Evolutionary conservation across 2,888 invertebrate species (phyloP).

Genomic region (Branchellion lobata): DNA sequence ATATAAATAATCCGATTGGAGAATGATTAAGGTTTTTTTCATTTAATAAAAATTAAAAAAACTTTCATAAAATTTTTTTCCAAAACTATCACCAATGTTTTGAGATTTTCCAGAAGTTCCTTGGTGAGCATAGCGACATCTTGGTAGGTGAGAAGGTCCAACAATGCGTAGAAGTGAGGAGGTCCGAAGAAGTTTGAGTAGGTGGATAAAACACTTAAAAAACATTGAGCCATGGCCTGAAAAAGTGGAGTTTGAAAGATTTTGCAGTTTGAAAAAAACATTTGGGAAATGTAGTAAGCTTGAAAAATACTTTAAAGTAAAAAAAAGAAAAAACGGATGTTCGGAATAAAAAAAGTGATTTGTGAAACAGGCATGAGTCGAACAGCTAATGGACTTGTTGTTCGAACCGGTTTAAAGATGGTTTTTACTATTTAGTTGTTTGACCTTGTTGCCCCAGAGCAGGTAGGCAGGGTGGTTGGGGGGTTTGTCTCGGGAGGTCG

Average conservation of each 20-base stretch:
- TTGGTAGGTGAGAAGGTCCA: constrained; percentile 88
- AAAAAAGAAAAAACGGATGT: constrained; percentile 8
- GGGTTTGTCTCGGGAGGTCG: constrained; percentile 82
- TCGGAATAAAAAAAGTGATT: not conserved
- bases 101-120: constrained; percentile 87
- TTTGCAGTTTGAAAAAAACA: not conserved
- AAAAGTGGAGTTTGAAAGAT: not conserved
- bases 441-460: constrained; percentile 83
- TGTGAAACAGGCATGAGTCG: not conserved
- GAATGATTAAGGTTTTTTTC: not conserved
- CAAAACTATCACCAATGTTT: constrained; percentile 67
- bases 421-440: no score
- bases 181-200: constrained; percentile 88
- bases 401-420: no score
- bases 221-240: constrained; percentile 47
- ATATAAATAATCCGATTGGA: not conserved
- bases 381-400: no score
- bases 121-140: constrained; percentile 94
- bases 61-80: not conserved
- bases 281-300: not conserved
- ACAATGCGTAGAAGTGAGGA: constrained; percentile 87
- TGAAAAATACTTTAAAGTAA: constrained; percentile 8
- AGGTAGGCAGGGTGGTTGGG: constrained; percentile 86
- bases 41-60: not conserved
- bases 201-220: constrained; percentile 74